Base-by-base conservation (phyloP, 2,888 invertebrate genomes). In the Himalopsyche tibetana region DNA sequence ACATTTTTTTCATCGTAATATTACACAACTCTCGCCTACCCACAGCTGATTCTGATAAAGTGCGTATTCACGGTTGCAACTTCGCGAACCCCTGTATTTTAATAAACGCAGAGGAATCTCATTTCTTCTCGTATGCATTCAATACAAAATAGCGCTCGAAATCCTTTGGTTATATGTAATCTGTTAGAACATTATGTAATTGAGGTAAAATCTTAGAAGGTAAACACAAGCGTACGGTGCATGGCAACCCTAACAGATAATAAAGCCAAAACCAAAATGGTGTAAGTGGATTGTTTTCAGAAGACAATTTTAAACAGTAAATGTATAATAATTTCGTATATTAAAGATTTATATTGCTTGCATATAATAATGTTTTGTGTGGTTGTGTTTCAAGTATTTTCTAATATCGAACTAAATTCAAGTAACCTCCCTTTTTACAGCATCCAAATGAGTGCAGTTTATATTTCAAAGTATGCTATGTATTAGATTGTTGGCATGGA, bases 221-320 rank as follows among this genome's bases (percentile, higher is more conserved):
- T 74, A 74, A 74, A 74, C 74, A 74, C 74, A 74, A 74, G 74
- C 74, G 74, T 74, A 74, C 74, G 74, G 74, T 74, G 74, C 74
- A 74, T 74, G 36, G 74, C 74, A 74, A 74, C 74, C 74, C 74
- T 36, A 15, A 36, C 74, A 36, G 74, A 74, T 74, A 36, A 74
- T 74, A 38, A 74, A 5, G 1, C 36, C 28, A 74, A 9, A 36
- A 38, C 38, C 36, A 74, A 74, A 36, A 74, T 4, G 74, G 12
- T 36, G 28, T 74, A 74, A 74, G 74, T 74, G 19, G 4, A 36
- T 4, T 74, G 0, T 36, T 38, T 74, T 74, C 4, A 15, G 38
- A 74, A 38, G 15, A 36, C 12, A 74, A 74, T 4, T 15, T 74
- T 74, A 12, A 36, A 5, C 15, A 0, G 9, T 5, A 15, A 38